Evolutionary conservation across 2,113 vertebrate genomes (phyloP).

Genomic region (Anthoscopus minutus): DNA sequence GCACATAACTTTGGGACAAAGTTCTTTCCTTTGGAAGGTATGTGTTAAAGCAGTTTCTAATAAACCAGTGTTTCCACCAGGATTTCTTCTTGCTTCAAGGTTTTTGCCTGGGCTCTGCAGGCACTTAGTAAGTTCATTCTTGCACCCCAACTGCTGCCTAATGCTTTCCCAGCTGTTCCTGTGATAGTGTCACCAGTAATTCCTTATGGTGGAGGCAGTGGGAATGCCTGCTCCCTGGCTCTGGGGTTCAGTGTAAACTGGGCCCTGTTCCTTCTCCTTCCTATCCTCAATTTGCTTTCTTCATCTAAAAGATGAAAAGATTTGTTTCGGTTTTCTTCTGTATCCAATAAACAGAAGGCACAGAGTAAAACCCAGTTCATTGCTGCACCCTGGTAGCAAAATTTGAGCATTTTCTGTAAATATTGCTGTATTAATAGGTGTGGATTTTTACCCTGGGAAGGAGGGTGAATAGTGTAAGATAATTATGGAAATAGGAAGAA

Average conservation of each 20-base stretch:
- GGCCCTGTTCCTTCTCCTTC: background rate
- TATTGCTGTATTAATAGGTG: background rate
- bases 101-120: background rate
- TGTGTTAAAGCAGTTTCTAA: background rate
- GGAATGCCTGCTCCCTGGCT: background rate
- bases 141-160: background rate
- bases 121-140: background rate
- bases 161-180: background rate
- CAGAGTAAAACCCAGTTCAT: background rate
- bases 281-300: background rate
- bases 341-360: background rate
- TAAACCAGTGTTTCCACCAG: background rate
- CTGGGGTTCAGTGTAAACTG: background rate
- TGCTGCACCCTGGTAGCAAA: background rate
- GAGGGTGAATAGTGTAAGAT: background rate
- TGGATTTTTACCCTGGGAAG: background rate
- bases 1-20: background rate
- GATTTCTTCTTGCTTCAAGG: background rate
- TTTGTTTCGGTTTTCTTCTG: background rate
- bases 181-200: background rate
- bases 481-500: background rate
- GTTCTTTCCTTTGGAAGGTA: background rate
- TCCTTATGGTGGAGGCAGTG: background rate
- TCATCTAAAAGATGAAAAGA: background rate
- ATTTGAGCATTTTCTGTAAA: background rate